Base-by-base conservation (phyloP, 2,113 vertebrate species). In the Microtus oregoni region DNA sequence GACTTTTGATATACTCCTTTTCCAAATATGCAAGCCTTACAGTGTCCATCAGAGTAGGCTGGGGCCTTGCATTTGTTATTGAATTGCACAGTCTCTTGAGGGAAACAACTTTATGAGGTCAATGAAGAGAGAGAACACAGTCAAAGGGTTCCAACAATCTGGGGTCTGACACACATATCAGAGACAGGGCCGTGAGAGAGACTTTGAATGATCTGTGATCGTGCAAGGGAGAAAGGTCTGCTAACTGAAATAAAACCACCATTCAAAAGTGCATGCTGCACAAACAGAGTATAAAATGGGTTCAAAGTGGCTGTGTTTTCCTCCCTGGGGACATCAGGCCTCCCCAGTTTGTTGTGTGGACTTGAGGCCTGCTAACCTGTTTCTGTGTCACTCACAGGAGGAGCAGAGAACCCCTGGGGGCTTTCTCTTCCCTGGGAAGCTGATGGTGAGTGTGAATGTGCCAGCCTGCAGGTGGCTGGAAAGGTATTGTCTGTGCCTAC, bases 201-300 rank as follows among this genome's bases (percentile, higher is more conserved):
- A 92, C 75, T 4, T 7, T 5, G 85, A 97, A 96, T 96, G 55
- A 76, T 94, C 9, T 52, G 94, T 95, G 94, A 75, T 38, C 92
- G 76, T 95, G 86, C 30, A 90, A 81, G 87, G 87, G 20, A 95
- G 81, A 97, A 98, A 97, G 98, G 97, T 79, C 97, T 97, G 96
- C 76, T 97, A 96, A 96, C 97, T 90, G 96, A 98, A 98, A 98
- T 98, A 98, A 98, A 98, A 98, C 97, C 96, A 87, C 96, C 95
- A 96, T 96, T 97, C 81, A 96, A 97, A 97, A 97, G 61, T 19
- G 92, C 68, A 77, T 87, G 92, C 86, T 97, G 85, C 96, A 94
- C 97, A 97, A 97, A 98, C 96, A 98, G 96, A 97, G 98, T 94
- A 96, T 95, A 98, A 95, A 98, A 96, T 94, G 98, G 95, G 96